Base-by-base conservation (phyloP, 2,888 invertebrate species). In the Tachina fera region DNA sequence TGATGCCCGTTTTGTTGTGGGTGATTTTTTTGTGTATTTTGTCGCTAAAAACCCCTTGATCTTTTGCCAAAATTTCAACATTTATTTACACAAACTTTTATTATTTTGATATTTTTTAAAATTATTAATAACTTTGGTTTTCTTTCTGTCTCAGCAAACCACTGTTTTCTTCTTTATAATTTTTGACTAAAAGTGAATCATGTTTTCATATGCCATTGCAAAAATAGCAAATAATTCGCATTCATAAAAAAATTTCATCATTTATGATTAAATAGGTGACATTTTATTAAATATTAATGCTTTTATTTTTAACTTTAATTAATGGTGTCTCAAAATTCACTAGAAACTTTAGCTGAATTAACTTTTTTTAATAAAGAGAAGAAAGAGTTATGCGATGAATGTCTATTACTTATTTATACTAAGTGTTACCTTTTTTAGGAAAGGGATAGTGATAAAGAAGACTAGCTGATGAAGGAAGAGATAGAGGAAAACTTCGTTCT, bases 1-100 rank as follows among this genome's bases (percentile, higher is more conserved):
- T 51, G 68, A 41, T 49, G 61, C 22, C 43, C 47, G 53, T 43
- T 81, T 53, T 68, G 41, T 70, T 67, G 81, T 70, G 70, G 75
- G 82, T 70, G 75, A 47, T 53, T 63, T 5, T 45, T 68, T 53
- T 71, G 31, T 31, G 6, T 31, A 31, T 31, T 16, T 84, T 41
- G 70, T 75, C 65, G 65, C 70, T 63, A 39, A 65, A 70, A 76
- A 63, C 41, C 80, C 56, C 80, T 84, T 80, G 78, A 61, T 79
- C 61, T 61, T 58, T 63, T 84, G 78, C 68, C 79, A 84, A 75
- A 53, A 65, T 68, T 61, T 51, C 61, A 39, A 60, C 13, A 39
- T 14, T 10, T 43, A 22, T 10, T 9, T n/a, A 56, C 3, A 19
- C 9, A 45, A 41, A 9, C 19, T n/a, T 47, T 5, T 31, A 41